Conservation (phyloP, 1,140 invertebrate genomes). For the Orchesella cincta region DNA sequence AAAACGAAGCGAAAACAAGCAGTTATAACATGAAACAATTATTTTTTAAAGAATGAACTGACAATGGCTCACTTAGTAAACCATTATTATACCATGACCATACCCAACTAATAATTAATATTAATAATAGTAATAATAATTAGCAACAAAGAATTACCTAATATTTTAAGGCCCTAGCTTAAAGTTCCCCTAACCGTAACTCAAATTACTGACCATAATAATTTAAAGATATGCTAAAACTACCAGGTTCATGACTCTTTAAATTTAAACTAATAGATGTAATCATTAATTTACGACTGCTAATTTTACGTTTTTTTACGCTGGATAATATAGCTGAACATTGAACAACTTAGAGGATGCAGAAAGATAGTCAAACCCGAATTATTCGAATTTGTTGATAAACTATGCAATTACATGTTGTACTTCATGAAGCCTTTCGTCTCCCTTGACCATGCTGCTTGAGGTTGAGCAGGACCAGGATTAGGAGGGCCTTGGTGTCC, state of each 20-base stretch:
- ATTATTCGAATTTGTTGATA: slow-evolving; percentile 19
- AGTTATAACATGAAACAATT: too few species aligned
- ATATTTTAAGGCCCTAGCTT: too few species aligned
- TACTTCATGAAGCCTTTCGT: slow-evolving; percentile 51
- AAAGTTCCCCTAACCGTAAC: not conserved
- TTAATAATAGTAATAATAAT: not conserved
- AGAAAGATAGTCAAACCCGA: slow-evolving; percentile 26
- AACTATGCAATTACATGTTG: slow-evolving; percentile 35
- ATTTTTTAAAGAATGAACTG: too few species aligned
- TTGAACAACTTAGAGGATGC: slow-evolving; percentile 1
- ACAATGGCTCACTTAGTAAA: too few species aligned
- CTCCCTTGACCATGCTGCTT: slow-evolving; percentile 46
- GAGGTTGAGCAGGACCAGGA: slow-evolving; percentile 49
- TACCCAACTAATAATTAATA: too few species aligned
- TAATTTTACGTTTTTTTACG: not conserved
- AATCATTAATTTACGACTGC: not conserved
- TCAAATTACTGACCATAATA: slow-evolving; percentile 12
- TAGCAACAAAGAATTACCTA: too few species aligned
- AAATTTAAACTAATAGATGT: not conserved
- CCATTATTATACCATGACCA: too few species aligned
- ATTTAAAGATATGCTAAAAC: not conserved
- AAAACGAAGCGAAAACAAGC: too few species aligned
- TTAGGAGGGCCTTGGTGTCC: slow-evolving; percentile 50
- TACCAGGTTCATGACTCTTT: not conserved
- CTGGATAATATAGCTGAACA: slow-evolving; percentile 17